Conservation (phyloP, 2,797 vertebrate genomes). For the Mormyrus hasselquistii region DNA sequence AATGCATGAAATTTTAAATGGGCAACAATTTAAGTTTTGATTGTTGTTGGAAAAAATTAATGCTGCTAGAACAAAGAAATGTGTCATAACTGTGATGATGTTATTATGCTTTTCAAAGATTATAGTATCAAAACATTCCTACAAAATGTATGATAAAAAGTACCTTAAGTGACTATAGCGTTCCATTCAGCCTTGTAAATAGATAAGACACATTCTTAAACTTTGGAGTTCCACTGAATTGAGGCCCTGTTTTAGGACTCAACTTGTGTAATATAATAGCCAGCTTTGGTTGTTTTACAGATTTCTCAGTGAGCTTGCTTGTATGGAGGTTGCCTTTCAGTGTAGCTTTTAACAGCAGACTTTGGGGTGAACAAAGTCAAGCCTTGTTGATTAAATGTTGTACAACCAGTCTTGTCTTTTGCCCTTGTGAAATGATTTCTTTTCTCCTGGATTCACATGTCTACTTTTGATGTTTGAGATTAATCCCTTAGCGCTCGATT, state of each 20-base stretch:
- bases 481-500: constrained; percentile 31
- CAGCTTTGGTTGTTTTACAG: constrained; percentile 52
- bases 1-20: neutral
- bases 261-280: constrained; percentile 52
- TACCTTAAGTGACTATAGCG: constrained; percentile 32
- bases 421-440: constrained; percentile 36
- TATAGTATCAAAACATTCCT: constrained; percentile 2
- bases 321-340: constrained; percentile 57
- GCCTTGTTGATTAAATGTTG: constrained; percentile 49
- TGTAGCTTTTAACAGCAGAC: constrained; percentile 30
- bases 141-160: constrained; percentile 18
- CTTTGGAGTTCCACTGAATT: constrained; percentile 42
- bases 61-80: neutral
- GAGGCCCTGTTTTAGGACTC: constrained; percentile 38
- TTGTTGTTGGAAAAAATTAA: neutral
- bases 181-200: constrained; percentile 27
- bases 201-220: constrained; percentile 45
- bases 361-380: constrained; percentile 51
- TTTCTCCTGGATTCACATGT: constrained; percentile 12
- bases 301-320: constrained; percentile 41
- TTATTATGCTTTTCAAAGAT: neutral
- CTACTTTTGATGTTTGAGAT: constrained; percentile 36
- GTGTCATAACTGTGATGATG: neutral
- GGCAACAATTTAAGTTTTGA: neutral
- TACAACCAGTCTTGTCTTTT: constrained; percentile 42